phyloP scores from a whole-genome alignment of 2,888 invertebrate genomes.

The Aethes cnicana region DNA sequence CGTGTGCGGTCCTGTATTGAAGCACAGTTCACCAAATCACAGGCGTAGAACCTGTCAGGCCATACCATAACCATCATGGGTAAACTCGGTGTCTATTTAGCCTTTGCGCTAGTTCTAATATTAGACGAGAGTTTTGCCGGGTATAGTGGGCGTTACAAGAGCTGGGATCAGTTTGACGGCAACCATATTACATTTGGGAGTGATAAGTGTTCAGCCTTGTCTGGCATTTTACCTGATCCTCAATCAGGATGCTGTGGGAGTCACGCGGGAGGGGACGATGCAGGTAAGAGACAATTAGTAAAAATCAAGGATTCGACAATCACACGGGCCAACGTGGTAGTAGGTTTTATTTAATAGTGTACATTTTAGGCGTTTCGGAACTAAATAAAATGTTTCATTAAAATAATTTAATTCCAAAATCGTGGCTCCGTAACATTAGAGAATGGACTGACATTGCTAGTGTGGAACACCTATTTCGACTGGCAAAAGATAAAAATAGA shows the following conservation, averaged over 20 bases:
- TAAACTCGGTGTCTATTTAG: constrained; percentile 1
- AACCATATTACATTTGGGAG: neutral
- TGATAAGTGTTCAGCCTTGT: constrained; percentile 9
- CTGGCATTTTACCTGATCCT: constrained; percentile 7
- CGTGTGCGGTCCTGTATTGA: no score
- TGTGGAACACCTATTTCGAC: no score
- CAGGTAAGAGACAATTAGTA: neutral
- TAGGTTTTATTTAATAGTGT: no score
- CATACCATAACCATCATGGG: constrained; percentile 17
- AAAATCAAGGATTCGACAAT: no score
- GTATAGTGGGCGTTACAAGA: neutral
- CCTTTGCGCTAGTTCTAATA: neutral
- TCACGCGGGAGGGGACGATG: constrained; percentile 2
- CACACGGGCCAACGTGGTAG: no score
- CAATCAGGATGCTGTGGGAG: constrained; percentile 19
- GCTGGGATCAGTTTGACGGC: neutral
- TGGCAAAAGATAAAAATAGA: no score
- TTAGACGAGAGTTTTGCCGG: neutral
- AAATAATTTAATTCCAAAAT: neutral
- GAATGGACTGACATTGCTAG: no score
- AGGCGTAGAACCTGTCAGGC: no score
- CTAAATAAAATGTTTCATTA: neutral
- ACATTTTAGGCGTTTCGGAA: neutral
- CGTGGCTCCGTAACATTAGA: no score
- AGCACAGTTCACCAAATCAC: no score